phyloP scores from a whole-genome alignment of 1,140 invertebrate species.

The Melipona quadrifasciata region DNA sequence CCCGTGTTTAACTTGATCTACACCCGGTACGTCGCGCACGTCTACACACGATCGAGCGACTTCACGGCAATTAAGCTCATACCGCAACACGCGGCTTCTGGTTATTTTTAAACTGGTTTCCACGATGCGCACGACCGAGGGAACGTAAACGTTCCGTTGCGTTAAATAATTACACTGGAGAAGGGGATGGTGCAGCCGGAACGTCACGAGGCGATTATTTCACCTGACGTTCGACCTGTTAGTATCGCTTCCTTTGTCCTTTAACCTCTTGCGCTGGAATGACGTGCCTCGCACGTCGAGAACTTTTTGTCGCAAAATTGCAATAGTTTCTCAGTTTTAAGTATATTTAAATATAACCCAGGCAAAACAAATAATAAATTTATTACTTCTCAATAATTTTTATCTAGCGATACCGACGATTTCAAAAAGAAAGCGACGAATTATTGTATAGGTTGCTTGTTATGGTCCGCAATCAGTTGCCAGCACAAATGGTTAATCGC shows the following conservation, averaged over 20 bases:
- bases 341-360: too few species aligned
- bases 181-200: not conserved
- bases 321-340: too few species aligned
- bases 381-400: too few species aligned
- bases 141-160: conserved; percentile 31
- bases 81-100: conserved; percentile 47
- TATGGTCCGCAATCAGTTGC: too few species aligned
- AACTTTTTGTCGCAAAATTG: too few species aligned
- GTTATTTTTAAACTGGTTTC: conserved; percentile 63
- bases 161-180: conserved; percentile 37
- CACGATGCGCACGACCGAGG: not conserved
- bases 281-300: too few species aligned
- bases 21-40: conserved; percentile 29
- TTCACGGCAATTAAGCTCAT: conserved; percentile 66
- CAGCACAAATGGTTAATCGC: not conserved
- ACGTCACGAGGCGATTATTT: conserved; percentile 28
- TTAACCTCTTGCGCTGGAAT: not conserved
- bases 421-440: too few species aligned
- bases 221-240: conserved; percentile 40
- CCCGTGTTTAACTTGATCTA: conserved; percentile 22
- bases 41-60: conserved; percentile 38
- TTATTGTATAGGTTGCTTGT: too few species aligned
- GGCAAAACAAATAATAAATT: too few species aligned
- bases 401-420: too few species aligned
- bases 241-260: not conserved